These are phyloP conservation scores for Paramuricea clavata DNA, from an alignment of 92 coral and sea anemone species.

Conservation along the genomic window DNA sequence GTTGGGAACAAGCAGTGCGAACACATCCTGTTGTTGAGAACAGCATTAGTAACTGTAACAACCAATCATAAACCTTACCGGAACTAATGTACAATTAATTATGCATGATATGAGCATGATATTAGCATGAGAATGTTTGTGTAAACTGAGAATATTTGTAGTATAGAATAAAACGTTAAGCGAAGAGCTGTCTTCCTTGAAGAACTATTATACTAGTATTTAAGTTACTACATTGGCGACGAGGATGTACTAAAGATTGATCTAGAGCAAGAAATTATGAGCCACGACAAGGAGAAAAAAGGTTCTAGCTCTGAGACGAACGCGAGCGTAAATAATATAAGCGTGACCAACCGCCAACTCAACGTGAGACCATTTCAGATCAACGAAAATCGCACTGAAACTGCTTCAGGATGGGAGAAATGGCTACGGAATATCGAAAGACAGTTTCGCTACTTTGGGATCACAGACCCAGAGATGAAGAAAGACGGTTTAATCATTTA, in stretches of 20 bases:
- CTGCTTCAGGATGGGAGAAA: slow-evolving; percentile 60
- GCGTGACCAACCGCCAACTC: slow-evolving; percentile 50
- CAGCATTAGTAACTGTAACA: no score
- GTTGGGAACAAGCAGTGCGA: no score
- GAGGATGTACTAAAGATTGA: background rate
- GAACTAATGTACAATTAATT: no score
- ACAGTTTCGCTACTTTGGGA: slow-evolving; percentile 66
- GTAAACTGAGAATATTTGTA: no score
- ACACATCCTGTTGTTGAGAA: no score
- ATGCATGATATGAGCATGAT: no score
- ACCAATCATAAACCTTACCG: no score
- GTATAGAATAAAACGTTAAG: no score
- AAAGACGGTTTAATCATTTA: slow-evolving; percentile 54
- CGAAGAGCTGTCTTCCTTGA: no score
- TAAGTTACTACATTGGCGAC: slow-evolving; percentile 1
- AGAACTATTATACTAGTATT: background rate
- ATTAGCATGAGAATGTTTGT: no score
- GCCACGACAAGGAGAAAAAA: background rate
- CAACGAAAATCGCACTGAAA: slow-evolving; percentile 39
- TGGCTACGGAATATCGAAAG: slow-evolving; percentile 66
- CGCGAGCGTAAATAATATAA: background rate
- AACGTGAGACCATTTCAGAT: slow-evolving; percentile 48
- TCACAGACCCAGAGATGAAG: slow-evolving; percentile 64
- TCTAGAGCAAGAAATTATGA: background rate
- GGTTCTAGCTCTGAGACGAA: background rate